A percentile compares a stretch with the other conserved stretches of the same genome.
phyloP scores from a whole-genome alignment of 2,888 invertebrate species.

The Nomada goodeniana region DNA sequence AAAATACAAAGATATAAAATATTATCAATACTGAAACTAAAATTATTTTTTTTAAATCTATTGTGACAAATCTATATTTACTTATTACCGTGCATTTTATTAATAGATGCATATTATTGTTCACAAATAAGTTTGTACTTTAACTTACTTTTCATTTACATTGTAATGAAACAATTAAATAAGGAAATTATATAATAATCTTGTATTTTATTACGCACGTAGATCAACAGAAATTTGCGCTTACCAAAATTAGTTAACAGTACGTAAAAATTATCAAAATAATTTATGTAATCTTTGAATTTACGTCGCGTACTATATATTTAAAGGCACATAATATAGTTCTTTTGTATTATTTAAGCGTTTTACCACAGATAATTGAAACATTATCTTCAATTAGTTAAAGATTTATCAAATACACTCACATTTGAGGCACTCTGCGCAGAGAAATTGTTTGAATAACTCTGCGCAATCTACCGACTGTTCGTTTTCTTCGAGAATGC shows the following conservation, averaged over 20 bases:
- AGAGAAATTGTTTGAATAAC: constrained; percentile 82
- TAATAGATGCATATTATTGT: constrained; percentile 15
- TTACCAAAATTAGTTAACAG: constrained; percentile 18
- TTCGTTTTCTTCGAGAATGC: constrained; percentile 80
- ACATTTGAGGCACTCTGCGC: constrained; percentile 82
- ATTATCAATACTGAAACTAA: constrained; percentile 33
- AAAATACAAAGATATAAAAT: constrained; percentile 47
- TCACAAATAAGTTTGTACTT: constrained; percentile 8
- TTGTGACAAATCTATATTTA: constrained; percentile 27
- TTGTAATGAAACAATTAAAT: constrained; percentile 4
- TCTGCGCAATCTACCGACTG: constrained; percentile 79
- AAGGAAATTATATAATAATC: constrained; percentile 13
- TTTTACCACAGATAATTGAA: constrained; percentile 46
- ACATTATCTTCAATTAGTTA: constrained; percentile 43
- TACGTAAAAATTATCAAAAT: constrained; percentile 56
- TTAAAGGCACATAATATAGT: constrained; percentile 65
- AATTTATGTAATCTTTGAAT: constrained; percentile 46
- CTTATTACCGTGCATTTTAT: constrained; percentile 12
- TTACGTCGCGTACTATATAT: constrained; percentile 41
- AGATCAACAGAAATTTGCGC: constrained; percentile 33
- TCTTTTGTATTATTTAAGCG: constrained; percentile 42
- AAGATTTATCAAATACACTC: constrained; percentile 55
- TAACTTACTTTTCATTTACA: constrained; percentile 16
- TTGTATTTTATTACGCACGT: not conserved
- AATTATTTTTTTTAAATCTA: constrained; percentile 32